Evolutionary conservation across 1,140 invertebrate species (phyloP), one percentile per base, ranked within the genome.

Genomic region (Temnothorax nylanderi): DNA sequence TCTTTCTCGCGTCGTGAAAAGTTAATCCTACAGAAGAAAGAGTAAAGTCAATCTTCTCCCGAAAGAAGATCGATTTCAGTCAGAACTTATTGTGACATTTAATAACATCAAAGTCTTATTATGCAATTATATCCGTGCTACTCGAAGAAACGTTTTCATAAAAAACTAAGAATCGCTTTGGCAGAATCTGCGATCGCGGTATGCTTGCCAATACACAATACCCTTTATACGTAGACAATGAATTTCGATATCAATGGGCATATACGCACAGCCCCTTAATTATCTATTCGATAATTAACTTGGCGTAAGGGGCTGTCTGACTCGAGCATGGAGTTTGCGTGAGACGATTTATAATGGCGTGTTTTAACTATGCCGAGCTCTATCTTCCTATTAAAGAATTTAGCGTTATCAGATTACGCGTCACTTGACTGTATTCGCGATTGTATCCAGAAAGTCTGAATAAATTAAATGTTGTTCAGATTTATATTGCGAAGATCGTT

Each of bases 251-350:
- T 82, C 37, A 81, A 72, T 72, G 26, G 26, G 26, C 7, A 3
- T 58, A 56, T 58, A 44, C 13, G 37, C 37, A 8, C 7, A 32
- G 26, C 18, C 51, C 21, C 54, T 72, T 82, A n/a, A n/a, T n/a
- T n/a, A 82, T 74, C 67, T 60, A 49, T 32, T 47, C 80, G 41
- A 82, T 72, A 82, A 82, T 82, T 82, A 82, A 82, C 67, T 51
- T 58, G 80, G 26, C 37, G 2, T 44, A 71, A 71, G n/a, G 26
- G 21, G 18, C 26, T 41, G 26, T 10, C 58, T 71, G 51, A 44
- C 13, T 71, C 37, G 41, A 44, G 51, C 11, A n/a, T 56, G 64
- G 80, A 44, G 18, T 58, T 71, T 37, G 37, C 26, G 11, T n/a
- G 37, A 54, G 77, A n/a, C n/a, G 21, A 80, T 54, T 69, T 82